phyloP scores from a whole-genome alignment of 2,113 vertebrate genomes.

The Seriola dumerili region DNA sequence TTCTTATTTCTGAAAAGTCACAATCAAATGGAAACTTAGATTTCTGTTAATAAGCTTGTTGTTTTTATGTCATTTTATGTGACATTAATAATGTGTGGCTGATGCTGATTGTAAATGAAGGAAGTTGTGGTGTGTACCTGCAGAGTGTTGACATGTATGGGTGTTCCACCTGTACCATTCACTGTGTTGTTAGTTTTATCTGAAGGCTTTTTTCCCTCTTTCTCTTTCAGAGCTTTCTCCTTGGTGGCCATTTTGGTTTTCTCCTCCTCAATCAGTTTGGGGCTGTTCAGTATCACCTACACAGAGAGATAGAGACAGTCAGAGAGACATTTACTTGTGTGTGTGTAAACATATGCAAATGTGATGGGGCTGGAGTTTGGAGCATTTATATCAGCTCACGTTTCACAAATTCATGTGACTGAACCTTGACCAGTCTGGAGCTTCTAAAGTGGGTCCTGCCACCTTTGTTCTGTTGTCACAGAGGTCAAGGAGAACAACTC shows the following conservation, averaged over 20 bases:
- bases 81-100: background rate
- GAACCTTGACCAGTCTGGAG: no score
- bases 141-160: constrained; percentile 94
- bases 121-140: constrained; percentile 85
- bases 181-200: constrained; percentile 91
- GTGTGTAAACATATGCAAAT: no score
- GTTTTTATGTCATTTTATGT: background rate
- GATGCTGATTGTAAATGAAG: background rate
- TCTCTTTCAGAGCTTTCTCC: constrained; percentile 90
- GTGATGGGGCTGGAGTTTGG: no score
- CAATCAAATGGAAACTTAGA: no score
- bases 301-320: background rate
- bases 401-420: no score
- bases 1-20: no score
- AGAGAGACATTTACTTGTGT: no score
- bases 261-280: constrained; percentile 93
- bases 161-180: constrained; percentile 93
- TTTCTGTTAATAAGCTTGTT: no score
- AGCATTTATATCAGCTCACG: no score
- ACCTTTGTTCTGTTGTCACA: no score
- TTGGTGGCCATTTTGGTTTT: constrained; percentile 92
- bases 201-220: constrained; percentile 88
- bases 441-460: no score
- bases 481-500: no score
- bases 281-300: constrained; percentile 93